A percentile compares a stretch with the other conserved stretches of the same genome.
These are phyloP conservation scores for Sitobion miscanthi DNA, from an alignment of 1,140 invertebrate genomes.

Conservation along the genomic window DNA sequence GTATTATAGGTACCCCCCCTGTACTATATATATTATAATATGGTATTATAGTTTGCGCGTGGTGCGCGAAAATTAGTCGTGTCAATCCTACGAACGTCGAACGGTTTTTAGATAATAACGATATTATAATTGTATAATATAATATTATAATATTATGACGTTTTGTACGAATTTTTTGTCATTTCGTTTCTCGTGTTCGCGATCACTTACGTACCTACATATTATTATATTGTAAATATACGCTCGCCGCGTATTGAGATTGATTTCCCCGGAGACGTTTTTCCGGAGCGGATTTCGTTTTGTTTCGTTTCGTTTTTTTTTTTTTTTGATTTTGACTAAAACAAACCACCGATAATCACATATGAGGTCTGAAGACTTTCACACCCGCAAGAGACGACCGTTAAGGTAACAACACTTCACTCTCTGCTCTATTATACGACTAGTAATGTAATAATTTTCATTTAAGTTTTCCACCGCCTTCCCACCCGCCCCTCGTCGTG, in stretches of 20 bases:
- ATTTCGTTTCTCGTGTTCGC: background rate
- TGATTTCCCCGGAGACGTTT: background rate
- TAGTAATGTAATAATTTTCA: background rate
- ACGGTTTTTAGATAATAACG: background rate
- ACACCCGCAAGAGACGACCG: background rate
- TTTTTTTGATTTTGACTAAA: background rate
- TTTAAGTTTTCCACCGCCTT: background rate
- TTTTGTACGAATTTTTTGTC: background rate
- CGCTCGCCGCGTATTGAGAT: background rate
- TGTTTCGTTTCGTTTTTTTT: background rate
- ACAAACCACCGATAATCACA: background rate
- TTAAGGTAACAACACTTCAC: background rate
- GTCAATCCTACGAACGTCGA: background rate
- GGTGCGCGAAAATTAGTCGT: background rate
- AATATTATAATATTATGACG: background rate
- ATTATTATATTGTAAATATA: background rate
- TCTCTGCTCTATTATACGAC: background rate
- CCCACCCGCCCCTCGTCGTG: background rate
- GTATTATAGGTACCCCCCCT: background rate
- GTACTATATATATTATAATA: background rate
- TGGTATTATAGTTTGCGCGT: background rate
- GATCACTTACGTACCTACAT: background rate
- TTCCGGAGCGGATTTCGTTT: background rate
- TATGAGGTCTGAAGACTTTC: background rate
- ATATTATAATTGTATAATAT: background rate